Conservation (phyloP, 2,797 vertebrate species). For the Sciurus vulgaris region DNA sequence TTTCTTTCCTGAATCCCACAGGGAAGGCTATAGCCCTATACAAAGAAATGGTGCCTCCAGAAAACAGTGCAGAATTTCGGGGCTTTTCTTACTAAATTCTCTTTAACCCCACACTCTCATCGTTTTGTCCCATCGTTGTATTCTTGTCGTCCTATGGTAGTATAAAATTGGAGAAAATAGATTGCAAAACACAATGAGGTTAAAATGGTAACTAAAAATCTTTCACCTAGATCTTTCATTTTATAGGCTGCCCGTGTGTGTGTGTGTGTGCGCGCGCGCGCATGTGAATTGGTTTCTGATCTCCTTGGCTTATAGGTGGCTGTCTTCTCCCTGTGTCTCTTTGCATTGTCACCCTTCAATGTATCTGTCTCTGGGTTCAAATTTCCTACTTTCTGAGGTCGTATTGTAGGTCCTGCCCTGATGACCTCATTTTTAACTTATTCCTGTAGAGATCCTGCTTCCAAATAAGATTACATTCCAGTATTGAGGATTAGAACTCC, state of each 20-base stretch:
- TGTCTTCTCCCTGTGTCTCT: background rate
- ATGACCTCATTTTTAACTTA: background rate
- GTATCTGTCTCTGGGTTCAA: background rate
- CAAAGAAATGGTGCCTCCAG: background rate
- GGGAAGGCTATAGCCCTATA: background rate
- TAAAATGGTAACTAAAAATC: background rate
- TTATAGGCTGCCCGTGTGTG: background rate
- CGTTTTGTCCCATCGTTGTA: background rate
- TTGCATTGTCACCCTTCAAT: background rate
- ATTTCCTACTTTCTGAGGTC: background rate
- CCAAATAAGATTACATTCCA: background rate
- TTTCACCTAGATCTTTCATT: background rate
- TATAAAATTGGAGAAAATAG: background rate
- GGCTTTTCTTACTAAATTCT: background rate
- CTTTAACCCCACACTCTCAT: background rate
- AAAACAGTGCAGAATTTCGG: background rate
- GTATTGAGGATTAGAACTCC: background rate
- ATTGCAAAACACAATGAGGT: background rate
- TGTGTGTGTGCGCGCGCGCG: background rate
- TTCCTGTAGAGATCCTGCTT: background rate
- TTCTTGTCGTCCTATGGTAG: background rate
- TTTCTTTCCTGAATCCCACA: background rate
- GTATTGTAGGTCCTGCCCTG: background rate
- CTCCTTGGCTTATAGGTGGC: background rate
- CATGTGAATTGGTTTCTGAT: background rate